These are phyloP conservation scores for Meteorus colon DNA, from an alignment of 2,888 invertebrate species.

Conservation along the genomic window DNA sequence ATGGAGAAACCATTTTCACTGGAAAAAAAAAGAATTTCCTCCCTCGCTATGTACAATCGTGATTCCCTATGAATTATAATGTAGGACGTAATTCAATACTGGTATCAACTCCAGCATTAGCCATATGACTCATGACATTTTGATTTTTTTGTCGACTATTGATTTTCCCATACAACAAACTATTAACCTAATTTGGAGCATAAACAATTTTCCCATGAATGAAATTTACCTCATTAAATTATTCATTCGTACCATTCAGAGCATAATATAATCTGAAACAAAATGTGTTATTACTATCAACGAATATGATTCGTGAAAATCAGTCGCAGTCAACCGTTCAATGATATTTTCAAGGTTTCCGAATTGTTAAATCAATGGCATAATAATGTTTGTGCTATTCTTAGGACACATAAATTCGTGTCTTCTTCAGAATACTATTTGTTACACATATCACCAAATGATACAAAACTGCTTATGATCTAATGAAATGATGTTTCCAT, in stretches of 20 bases:
- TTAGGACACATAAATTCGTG: conserved; percentile 42
- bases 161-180: too few species aligned
- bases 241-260: not conserved
- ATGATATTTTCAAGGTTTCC: conserved; percentile 46
- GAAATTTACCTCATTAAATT: not conserved
- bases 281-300: not conserved
- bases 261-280: conserved; percentile 3
- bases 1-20: not conserved
- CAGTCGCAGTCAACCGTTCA: not conserved
- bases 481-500: conserved; percentile 49
- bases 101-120: too few species aligned
- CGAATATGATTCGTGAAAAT: conserved; percentile 8
- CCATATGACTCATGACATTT: too few species aligned
- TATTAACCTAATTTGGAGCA: not conserved
- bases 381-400: conserved; percentile 46
- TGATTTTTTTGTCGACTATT: too few species aligned
- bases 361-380: conserved; percentile 53
- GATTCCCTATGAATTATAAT: too few species aligned
- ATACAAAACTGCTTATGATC: conserved; percentile 36
- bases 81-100: too few species aligned
- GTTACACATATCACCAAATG: not conserved
- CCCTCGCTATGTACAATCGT: too few species aligned
- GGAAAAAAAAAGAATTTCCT: too few species aligned
- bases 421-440: conserved; percentile 38
- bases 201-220: not conserved